phyloP scores from a whole-genome alignment of 2,888 invertebrate species.

The Apotomis turbidana region DNA sequence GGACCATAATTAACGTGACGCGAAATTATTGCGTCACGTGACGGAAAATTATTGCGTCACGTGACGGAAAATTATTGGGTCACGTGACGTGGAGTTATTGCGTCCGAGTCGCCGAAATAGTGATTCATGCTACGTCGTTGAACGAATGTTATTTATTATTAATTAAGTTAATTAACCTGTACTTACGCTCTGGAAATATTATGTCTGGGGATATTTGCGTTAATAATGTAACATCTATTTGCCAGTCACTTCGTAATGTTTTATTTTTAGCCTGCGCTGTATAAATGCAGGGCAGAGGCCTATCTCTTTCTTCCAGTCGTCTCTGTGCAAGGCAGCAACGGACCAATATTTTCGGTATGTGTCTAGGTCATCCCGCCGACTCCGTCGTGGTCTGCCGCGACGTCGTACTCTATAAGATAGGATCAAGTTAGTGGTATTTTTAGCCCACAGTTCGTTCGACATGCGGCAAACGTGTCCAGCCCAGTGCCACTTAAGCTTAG shows the following conservation, averaged over 20 bases:
- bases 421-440: no score
- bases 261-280: no score
- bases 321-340: no score
- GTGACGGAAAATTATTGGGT: conserved; percentile 59
- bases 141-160: conserved; percentile 23
- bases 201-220: neutral
- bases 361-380: no score
- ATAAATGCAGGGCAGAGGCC: no score
- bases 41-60: conserved; percentile 57
- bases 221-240: neutral
- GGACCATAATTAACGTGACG: conserved; percentile 62
- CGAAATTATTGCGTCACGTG: conserved; percentile 56
- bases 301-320: no score
- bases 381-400: no score
- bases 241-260: neutral
- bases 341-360: no score
- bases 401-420: no score
- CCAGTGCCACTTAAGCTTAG: no score
- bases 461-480: no score
- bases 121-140: conserved; percentile 26
- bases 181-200: neutral
- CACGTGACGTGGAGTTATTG: conserved; percentile 25
- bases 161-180: conserved; percentile 32
- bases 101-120: conserved; percentile 22
- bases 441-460: no score